Evolutionary conservation across 2,113 vertebrate species (phyloP).

Genomic region (Notarius lentiginosus): DNA sequence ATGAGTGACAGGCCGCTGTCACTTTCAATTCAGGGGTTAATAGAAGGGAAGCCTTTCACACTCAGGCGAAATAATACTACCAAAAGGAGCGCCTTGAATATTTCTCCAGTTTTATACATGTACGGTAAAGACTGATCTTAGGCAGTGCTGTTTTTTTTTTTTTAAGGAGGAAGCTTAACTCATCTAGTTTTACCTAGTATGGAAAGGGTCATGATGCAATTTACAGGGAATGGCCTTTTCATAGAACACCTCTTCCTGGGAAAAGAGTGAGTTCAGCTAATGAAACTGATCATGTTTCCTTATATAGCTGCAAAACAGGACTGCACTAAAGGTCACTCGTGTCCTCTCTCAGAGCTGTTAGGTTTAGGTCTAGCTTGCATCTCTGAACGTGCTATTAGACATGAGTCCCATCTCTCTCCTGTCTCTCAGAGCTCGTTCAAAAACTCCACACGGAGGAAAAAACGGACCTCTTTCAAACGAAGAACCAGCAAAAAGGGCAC

Average conservation of each 20-base stretch:
- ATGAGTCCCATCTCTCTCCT: constrained; percentile 53
- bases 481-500: constrained; percentile 94
- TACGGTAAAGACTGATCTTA: constrained; percentile 14
- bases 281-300: constrained; percentile 23
- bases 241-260: constrained; percentile 2
- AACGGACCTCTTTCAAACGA: constrained; percentile 95
- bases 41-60: constrained; percentile 46
- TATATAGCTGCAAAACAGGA: constrained; percentile 25
- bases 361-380: constrained; percentile 8
- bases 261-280: constrained; percentile 29
- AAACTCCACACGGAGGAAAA: constrained; percentile 93
- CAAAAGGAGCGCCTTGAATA: neutral
- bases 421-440: constrained; percentile 79
- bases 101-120: neutral
- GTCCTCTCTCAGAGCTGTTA: constrained; percentile 10
- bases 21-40: constrained; percentile 50
- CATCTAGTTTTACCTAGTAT: neutral
- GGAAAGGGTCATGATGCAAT: neutral
- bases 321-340: constrained; percentile 13
- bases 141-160: neutral
- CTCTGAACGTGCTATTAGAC: constrained; percentile 14
- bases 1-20: constrained; percentile 36
- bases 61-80: neutral
- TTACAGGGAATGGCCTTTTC: neutral
- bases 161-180: neutral